Conservation (phyloP, 2,113 vertebrate genomes). For the Neolamprologus tretocephalus region DNA sequence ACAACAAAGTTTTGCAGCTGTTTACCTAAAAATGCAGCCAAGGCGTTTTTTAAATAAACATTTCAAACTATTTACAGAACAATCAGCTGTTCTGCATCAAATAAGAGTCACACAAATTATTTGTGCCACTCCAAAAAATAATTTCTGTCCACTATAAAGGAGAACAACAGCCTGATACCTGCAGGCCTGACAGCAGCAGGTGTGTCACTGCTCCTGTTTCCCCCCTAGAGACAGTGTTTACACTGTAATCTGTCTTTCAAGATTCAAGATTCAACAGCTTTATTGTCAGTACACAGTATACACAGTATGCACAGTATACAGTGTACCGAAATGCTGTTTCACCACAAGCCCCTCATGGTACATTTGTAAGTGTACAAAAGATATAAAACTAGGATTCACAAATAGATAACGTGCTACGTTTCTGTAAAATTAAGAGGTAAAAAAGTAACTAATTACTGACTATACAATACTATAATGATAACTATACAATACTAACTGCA, state of each 20-base stretch:
- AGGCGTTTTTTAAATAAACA: accelerated
- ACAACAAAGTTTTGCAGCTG: neutral
- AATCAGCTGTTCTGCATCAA: neutral
- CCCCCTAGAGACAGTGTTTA: neutral
- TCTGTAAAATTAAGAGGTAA: neutral
- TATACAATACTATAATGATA: neutral
- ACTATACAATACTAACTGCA: neutral
- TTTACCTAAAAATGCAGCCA: neutral
- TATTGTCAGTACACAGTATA: accelerated
- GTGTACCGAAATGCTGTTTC: neutral
- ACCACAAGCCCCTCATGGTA: neutral
- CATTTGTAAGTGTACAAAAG: neutral
- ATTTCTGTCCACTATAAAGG: accelerated
- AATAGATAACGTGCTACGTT: accelerated
- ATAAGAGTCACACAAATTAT: neutral
- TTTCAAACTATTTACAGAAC: neutral
- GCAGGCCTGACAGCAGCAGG: accelerated
- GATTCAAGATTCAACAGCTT: neutral
- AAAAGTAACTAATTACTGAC: neutral
- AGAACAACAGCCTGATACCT: neutral
- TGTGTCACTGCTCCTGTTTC: neutral
- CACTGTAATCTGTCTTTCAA: neutral
- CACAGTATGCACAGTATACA: accelerated
- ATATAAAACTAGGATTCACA: neutral
- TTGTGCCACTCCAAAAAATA: neutral